A percentile compares a stretch with the other conserved stretches of the same genome.
These are phyloP conservation scores for Platysteira castanea DNA, from an alignment of 2,113 vertebrate species.

Conservation along the genomic window DNA sequence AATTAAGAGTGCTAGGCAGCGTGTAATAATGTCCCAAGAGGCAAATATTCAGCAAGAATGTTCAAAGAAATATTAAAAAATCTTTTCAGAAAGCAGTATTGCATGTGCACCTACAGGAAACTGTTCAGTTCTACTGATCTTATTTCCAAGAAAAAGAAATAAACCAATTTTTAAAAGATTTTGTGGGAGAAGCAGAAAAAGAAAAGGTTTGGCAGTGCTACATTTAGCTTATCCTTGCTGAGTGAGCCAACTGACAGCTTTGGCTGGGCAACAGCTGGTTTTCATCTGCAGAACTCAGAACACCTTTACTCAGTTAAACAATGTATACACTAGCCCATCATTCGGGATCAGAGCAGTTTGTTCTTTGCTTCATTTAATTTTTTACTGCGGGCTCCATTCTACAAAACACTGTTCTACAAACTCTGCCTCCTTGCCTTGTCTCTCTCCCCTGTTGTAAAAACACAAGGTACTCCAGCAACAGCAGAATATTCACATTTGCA, in stretches of 20 bases:
- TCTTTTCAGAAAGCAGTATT: not conserved
- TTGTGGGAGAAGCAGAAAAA: not conserved
- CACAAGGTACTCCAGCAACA: not conserved
- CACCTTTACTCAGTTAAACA: not conserved
- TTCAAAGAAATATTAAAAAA: not conserved
- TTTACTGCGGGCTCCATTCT: not conserved
- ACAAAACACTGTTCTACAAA: not conserved
- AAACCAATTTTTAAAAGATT: not conserved
- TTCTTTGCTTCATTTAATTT: not conserved
- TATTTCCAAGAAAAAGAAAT: not conserved
- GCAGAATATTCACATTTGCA: not conserved
- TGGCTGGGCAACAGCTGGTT: not conserved
- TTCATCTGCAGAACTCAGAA: not conserved
- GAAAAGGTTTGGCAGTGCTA: not conserved
- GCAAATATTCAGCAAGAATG: not conserved
- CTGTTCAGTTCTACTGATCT: not conserved
- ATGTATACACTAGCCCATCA: not conserved
- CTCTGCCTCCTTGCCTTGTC: not conserved
- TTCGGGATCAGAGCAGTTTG: not conserved
- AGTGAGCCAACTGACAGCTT: not conserved
- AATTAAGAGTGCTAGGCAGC: not conserved
- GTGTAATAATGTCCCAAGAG: not conserved
- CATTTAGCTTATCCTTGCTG: not conserved
- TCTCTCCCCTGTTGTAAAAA: not conserved
- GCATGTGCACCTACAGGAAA: not conserved